These are phyloP conservation scores for Tupaia chinensis DNA, from an alignment of 2,113 vertebrate species.

Conservation along the genomic window DNA sequence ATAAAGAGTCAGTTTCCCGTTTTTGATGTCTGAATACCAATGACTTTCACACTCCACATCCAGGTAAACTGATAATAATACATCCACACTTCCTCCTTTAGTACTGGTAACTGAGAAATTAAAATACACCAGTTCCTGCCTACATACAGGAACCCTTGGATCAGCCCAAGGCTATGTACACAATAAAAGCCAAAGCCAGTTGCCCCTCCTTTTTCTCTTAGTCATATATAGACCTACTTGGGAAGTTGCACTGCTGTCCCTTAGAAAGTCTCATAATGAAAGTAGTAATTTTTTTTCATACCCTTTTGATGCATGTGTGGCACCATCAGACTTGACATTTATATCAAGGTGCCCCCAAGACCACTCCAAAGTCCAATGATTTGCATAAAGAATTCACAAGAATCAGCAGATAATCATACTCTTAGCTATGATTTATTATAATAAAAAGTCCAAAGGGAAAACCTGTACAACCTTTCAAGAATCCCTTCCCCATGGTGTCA, in stretches of 20 bases:
- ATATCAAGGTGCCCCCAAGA: background rate
- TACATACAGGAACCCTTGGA: background rate
- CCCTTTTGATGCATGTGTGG: background rate
- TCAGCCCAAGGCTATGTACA: background rate
- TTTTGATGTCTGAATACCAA: background rate
- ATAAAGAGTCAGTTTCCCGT: background rate
- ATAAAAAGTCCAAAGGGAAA: background rate
- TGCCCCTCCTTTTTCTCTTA: background rate
- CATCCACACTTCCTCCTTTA: background rate
- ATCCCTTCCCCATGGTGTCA: too few relatives aligned
- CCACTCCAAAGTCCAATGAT: background rate
- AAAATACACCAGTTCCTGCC: background rate
- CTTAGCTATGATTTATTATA: background rate
- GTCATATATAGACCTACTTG: background rate
- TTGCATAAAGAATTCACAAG: background rate
- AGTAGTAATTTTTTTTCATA: background rate
- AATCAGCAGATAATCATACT: background rate
- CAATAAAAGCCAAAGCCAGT: background rate
- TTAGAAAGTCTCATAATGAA: background rate
- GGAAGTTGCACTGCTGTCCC: background rate
- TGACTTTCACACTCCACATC: background rate
- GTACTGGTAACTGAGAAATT: background rate
- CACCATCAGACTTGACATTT: background rate
- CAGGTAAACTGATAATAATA: background rate
- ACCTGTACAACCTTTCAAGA: too few relatives aligned